Evolutionary conservation across 2,888 invertebrate genomes (phyloP).

Genomic region (Drosophila mulleri): DNA sequence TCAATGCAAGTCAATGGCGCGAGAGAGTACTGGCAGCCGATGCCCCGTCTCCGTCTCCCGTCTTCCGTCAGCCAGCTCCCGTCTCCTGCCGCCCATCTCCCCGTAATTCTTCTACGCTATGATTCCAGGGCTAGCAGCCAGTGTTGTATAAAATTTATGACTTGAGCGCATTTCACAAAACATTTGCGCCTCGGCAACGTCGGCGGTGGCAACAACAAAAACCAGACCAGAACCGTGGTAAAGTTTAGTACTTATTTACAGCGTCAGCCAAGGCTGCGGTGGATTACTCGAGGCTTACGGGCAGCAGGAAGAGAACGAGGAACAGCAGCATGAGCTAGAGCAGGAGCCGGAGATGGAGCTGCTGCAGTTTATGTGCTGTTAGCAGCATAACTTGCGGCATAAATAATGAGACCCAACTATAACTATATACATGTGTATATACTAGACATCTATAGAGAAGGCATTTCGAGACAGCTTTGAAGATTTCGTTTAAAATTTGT

Average conservation of each 20-base stretch:
- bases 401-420: constrained; percentile 69
- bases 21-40: constrained; percentile 23
- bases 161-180: constrained; percentile 78
- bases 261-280: constrained; percentile 56
- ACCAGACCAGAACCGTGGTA: constrained; percentile 61
- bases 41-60: background rate
- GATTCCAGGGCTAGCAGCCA: constrained; percentile 33
- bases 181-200: constrained; percentile 69
- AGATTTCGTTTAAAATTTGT: constrained; percentile 41
- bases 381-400: constrained; percentile 73
- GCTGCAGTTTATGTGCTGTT: constrained; percentile 76
- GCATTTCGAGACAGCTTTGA: constrained; percentile 12
- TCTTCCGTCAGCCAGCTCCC: background rate
- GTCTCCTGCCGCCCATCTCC: background rate
- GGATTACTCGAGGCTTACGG: constrained; percentile 47
- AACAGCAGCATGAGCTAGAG: background rate
- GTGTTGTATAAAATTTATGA: constrained; percentile 75
- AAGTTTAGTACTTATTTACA: constrained; percentile 77
- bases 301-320: background rate
- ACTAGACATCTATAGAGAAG: constrained; percentile 3
- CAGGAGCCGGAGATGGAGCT: constrained; percentile 4
- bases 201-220: constrained; percentile 40
- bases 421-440: constrained; percentile 52
- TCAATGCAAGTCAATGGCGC: constrained; percentile 75
- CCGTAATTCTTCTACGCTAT: background rate